These are phyloP conservation scores for Hephaestus fuliginosus DNA, from an alignment of 2,797 vertebrate species.

Conservation along the genomic window DNA sequence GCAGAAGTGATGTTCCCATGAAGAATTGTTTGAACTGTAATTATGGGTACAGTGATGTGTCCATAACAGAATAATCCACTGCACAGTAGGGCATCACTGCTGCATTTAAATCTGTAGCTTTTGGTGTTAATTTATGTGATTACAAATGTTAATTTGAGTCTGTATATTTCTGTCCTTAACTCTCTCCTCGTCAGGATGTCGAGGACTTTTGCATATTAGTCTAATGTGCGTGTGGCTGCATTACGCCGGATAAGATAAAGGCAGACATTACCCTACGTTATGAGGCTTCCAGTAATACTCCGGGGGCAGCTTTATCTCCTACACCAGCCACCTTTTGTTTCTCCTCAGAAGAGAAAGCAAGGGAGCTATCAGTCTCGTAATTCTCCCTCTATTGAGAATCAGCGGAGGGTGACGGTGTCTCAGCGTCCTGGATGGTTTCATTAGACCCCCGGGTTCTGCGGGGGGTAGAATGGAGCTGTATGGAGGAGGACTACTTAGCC, in stretches of 20 bases:
- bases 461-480: constrained; percentile 29
- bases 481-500: constrained; percentile 55
- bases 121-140: constrained; percentile 9
- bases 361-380: constrained; percentile 66
- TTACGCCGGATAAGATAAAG: constrained; percentile 53
- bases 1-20: background rate
- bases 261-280: constrained; percentile 38
- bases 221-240: constrained; percentile 25
- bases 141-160: constrained; percentile 2
- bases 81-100: background rate
- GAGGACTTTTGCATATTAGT: constrained; percentile 28
- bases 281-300: constrained; percentile 45
- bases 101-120: constrained; percentile 9
- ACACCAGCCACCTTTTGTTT: constrained; percentile 72
- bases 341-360: constrained; percentile 49
- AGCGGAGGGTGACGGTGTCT: constrained; percentile 66
- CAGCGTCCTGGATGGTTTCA: constrained; percentile 60
- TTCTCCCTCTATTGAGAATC: constrained; percentile 61
- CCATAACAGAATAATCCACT: background rate
- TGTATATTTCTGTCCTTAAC: background rate
- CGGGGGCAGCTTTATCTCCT: constrained; percentile 66
- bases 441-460: constrained; percentile 53
- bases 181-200: constrained; percentile 16
- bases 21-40: background rate
- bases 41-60: background rate